Percentiles rank a stretch among this genome's conserved stretches.
Conservation (phyloP, 2,888 invertebrate species). For the Patella ulyssiponensis region DNA sequence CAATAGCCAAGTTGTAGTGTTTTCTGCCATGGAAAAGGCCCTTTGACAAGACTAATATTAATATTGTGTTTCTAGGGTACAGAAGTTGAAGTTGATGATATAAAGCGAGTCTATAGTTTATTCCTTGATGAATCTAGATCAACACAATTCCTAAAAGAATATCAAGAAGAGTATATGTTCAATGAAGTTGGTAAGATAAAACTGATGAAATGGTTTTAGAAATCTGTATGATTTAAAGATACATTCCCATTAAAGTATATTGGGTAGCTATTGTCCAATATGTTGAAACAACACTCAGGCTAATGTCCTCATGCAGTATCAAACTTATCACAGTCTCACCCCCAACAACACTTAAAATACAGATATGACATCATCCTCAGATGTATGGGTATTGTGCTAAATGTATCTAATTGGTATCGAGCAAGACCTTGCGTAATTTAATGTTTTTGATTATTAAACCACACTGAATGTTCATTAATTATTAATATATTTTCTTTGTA, state of each 20-base stretch:
- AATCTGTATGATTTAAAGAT: not conserved
- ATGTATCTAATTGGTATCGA: too few relatives aligned
- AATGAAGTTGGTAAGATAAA: constrained; percentile 64
- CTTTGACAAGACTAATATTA: too few relatives aligned
- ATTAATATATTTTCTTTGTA: not conserved
- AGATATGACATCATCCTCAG: not conserved
- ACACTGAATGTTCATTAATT: too few relatives aligned
- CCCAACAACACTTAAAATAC: not conserved
- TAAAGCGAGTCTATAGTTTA: constrained; percentile 93
- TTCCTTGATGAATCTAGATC: constrained; percentile 96
- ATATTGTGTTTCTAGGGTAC: constrained; percentile 75
- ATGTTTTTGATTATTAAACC: too few relatives aligned
- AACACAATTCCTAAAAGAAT: constrained; percentile 93
- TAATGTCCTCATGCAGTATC: too few relatives aligned
- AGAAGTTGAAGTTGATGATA: constrained; percentile 82
- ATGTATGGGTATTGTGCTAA: too few relatives aligned
- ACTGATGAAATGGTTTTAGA: not conserved
- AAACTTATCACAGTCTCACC: too few relatives aligned
- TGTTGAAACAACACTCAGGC: too few relatives aligned
- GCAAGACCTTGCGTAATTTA: too few relatives aligned
- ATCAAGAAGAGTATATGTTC: constrained; percentile 96
- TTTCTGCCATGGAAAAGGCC: too few relatives aligned
- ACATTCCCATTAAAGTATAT: not conserved
- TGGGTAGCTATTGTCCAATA: too few relatives aligned
- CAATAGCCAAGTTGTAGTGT: too few relatives aligned